These are phyloP conservation scores for Pristionchus maxplancki DNA, from an alignment of 2,888 invertebrate species.

Conservation along the genomic window DNA sequence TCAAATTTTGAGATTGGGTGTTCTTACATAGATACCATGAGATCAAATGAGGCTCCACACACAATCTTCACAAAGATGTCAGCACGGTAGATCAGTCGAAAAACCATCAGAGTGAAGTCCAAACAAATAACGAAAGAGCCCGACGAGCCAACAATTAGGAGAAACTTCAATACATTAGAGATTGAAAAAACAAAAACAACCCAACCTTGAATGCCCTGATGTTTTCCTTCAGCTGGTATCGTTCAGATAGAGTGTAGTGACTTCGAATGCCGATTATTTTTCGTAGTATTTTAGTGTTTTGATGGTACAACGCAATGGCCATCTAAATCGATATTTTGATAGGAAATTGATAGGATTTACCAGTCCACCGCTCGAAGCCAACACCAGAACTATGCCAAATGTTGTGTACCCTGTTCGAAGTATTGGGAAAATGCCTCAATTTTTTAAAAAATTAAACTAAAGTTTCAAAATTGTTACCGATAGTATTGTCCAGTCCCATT, in stretches of 20 bases:
- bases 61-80: not conserved
- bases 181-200: not conserved
- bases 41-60: not conserved
- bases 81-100: not conserved
- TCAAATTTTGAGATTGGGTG: not conserved
- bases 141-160: not conserved
- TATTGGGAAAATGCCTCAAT: not conserved
- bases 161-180: not conserved
- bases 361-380: not conserved
- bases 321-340: not conserved
- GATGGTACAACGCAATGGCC: not conserved
- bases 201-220: constrained; percentile 5
- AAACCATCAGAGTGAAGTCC: not conserved
- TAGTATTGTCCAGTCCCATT: not conserved
- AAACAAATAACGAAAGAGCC: not conserved
- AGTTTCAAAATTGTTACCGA: too few relatives aligned
- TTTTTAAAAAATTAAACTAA: not conserved
- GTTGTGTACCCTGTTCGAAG: not conserved
- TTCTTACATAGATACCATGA: not conserved
- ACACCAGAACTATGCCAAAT: not conserved
- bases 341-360: not conserved
- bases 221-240: constrained; percentile 2
- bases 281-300: not conserved
- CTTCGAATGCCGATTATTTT: not conserved
- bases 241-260: constrained; percentile 6